A percentile compares a stretch with the other conserved stretches of the same genome.
Evolutionary conservation across 2,113 vertebrate species (phyloP).

Genomic region (Ia io): DNA sequence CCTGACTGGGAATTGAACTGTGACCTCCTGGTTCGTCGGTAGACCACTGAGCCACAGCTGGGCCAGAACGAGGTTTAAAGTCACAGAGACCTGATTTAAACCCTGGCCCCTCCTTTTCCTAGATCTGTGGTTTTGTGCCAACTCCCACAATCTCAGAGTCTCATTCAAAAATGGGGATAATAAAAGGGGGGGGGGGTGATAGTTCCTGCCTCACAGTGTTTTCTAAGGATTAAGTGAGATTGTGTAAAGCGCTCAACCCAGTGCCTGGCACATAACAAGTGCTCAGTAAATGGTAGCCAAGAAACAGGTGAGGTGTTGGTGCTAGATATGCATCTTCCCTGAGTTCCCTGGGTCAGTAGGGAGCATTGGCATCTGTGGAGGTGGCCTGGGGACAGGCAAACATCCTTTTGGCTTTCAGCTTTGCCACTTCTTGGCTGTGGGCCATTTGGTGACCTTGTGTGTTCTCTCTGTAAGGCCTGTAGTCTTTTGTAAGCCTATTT

Average conservation of each 20-base stretch:
- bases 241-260: neutral
- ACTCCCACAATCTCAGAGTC: neutral
- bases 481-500: neutral
- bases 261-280: neutral
- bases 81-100: neutral
- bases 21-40: no score
- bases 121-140: neutral
- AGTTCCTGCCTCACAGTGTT: neutral
- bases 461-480: neutral
- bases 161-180: neutral
- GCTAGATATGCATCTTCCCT: neutral
- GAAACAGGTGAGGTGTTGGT: neutral
- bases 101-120: neutral
- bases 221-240: neutral
- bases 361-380: no score
- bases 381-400: neutral
- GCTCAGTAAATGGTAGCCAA: neutral
- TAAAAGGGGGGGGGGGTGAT: no score
- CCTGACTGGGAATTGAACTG: no score
- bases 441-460: neutral
- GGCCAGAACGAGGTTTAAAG: neutral
- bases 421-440: neutral
- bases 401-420: neutral
- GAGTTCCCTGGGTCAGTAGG: neutral
- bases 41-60: no score